Evolutionary conservation across 2,113 vertebrate species (phyloP).

Genomic region (Mus musculus): DNA sequence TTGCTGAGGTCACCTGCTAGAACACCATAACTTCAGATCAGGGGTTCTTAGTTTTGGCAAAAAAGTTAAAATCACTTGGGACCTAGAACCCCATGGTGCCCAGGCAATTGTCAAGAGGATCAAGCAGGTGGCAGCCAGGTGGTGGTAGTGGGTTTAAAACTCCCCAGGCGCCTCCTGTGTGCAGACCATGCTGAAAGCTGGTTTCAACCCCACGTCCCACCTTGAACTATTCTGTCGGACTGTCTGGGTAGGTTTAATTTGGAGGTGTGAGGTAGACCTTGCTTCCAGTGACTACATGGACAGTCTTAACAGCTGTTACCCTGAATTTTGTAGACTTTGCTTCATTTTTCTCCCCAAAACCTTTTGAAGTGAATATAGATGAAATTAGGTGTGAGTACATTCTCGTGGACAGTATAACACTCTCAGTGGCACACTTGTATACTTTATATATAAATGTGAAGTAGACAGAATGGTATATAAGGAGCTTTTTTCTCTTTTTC

Average conservation of each 20-base stretch:
- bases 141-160: background rate
- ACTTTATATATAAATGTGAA: background rate
- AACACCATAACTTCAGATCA: background rate
- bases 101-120: background rate
- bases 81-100: background rate
- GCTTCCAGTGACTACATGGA: background rate
- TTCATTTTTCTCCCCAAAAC: background rate
- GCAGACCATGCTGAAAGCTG: background rate
- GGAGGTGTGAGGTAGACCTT: background rate
- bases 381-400: background rate
- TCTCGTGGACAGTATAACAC: background rate
- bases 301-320: background rate
- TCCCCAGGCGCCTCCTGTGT: background rate
- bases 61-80: background rate
- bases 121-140: background rate
- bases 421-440: background rate
- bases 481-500: background rate
- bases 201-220: background rate
- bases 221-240: background rate
- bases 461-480: background rate
- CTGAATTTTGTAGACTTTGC: background rate
- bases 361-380: background rate
- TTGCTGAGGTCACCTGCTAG: background rate
- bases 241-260: background rate
- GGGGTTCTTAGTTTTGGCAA: constrained; percentile 4